Evolutionary conservation across 2,888 invertebrate genomes (phyloP).

Genomic region (Cantharis rufa): DNA sequence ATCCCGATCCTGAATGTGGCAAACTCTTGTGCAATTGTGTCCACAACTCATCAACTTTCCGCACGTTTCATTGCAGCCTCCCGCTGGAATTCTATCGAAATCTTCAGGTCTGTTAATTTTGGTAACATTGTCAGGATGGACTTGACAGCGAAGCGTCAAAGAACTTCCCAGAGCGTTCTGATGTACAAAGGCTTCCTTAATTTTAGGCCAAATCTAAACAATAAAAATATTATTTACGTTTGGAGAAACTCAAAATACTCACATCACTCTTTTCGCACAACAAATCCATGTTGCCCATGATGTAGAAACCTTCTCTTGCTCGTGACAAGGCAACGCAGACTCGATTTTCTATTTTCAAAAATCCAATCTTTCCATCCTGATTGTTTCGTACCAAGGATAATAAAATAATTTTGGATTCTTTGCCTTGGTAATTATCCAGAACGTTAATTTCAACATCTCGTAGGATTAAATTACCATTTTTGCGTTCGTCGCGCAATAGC

Average conservation of each 20-base stretch:
- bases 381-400: conserved; percentile 78
- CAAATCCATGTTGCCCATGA: conserved; percentile 72
- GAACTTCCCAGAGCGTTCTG: background rate
- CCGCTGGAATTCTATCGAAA: conserved; percentile 60
- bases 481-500: no score
- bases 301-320: conserved; percentile 71
- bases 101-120: conserved; percentile 52
- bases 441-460: no score
- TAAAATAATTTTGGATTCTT: no score
- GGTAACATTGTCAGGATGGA: conserved; percentile 56
- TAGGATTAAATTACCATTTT: no score
- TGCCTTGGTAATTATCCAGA: no score
- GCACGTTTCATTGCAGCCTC: conserved; percentile 48
- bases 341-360: background rate
- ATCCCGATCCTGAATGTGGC: conserved; percentile 61
- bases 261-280: conserved; percentile 58
- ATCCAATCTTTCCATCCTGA: conserved; percentile 68
- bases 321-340: conserved; percentile 46
- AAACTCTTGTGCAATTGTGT: conserved; percentile 64
- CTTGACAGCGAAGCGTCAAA: conserved; percentile 57
- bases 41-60: conserved; percentile 59
- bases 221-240: background rate
- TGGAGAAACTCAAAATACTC: background rate
- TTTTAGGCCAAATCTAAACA: background rate
- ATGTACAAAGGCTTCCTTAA: background rate